Evolutionary conservation across 92 coral and sea anemone species (phyloP).

Genomic region (Hydrozoanthus gracilis): DNA sequence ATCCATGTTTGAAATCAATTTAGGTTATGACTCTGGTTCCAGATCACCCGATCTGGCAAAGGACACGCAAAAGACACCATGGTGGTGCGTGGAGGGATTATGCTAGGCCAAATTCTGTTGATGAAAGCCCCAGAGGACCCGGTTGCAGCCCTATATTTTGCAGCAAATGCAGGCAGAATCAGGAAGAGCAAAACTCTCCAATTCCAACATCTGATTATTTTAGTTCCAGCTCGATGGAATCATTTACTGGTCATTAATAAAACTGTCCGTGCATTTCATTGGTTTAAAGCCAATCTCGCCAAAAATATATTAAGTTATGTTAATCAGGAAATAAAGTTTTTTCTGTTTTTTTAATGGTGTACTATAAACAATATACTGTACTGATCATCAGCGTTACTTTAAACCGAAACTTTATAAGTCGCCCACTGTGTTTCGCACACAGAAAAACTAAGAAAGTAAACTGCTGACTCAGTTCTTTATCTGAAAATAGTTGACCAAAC

Average conservation of each 20-base stretch:
- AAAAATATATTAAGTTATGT: neutral
- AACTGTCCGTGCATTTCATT: neutral
- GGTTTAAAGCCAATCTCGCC: neutral
- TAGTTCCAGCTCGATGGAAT: conserved; percentile 76
- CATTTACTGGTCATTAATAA: conserved; percentile 46
- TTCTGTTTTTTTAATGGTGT: neutral
- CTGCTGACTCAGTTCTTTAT: too few species aligned
- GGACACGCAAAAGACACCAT: conserved; percentile 87
- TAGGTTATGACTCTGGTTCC: conserved; percentile 96
- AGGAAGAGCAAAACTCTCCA: conserved; percentile 63
- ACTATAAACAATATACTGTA: too few species aligned
- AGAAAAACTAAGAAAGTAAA: too few species aligned
- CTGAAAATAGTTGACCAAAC: too few species aligned
- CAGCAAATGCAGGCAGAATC: conserved; percentile 69
- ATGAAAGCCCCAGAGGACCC: conserved; percentile 95
- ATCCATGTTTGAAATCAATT: neutral
- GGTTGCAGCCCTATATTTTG: conserved; percentile 91
- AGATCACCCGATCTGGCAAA: conserved; percentile 95
- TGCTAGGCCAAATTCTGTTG: conserved; percentile 51
- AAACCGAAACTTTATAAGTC: too few species aligned
- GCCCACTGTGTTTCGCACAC: too few species aligned
- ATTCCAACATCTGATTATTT: conserved; percentile 81
- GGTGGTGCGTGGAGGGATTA: conserved; percentile 97
- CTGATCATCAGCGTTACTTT: too few species aligned
- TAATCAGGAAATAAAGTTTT: neutral